Percentiles rank a stretch among this genome's conserved stretches.
phyloP scores from a whole-genome alignment of 2,113 vertebrate species.

The Catharus fuscescens region DNA sequence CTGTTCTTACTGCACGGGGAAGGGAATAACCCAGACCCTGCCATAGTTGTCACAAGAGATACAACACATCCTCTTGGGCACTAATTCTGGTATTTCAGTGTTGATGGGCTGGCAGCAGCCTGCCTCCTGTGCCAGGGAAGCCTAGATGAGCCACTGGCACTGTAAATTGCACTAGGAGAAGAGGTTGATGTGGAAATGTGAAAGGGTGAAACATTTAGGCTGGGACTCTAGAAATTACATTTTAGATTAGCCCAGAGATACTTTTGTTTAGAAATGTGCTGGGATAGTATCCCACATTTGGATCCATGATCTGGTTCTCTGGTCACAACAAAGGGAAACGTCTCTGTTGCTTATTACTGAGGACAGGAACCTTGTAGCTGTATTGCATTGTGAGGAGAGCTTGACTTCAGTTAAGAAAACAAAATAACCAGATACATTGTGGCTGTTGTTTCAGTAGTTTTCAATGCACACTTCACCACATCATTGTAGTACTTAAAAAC shows the following conservation, averaged over 20 bases:
- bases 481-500: neutral
- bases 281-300: neutral
- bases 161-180: neutral
- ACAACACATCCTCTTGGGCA: fast-evolving
- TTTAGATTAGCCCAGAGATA: neutral
- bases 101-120: neutral
- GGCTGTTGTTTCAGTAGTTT: neutral
- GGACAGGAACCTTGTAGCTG: neutral
- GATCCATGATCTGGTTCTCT: neutral
- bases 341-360: neutral
- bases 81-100: neutral
- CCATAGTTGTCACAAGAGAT: neutral
- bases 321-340: neutral
- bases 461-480: neutral
- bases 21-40: fast-evolving
- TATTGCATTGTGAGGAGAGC: neutral
- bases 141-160: fast-evolving
- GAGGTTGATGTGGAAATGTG: neutral
- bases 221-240: neutral
- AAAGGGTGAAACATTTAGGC: neutral
- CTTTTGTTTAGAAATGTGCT: neutral
- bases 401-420: neutral
- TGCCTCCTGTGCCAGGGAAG: neutral
- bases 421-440: neutral
- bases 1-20: fast-evolving